Percentiles rank a stretch among this genome's conserved stretches.
phyloP scores from a whole-genome alignment of 2,888 invertebrate species.

The Mythimna lalbum region DNA sequence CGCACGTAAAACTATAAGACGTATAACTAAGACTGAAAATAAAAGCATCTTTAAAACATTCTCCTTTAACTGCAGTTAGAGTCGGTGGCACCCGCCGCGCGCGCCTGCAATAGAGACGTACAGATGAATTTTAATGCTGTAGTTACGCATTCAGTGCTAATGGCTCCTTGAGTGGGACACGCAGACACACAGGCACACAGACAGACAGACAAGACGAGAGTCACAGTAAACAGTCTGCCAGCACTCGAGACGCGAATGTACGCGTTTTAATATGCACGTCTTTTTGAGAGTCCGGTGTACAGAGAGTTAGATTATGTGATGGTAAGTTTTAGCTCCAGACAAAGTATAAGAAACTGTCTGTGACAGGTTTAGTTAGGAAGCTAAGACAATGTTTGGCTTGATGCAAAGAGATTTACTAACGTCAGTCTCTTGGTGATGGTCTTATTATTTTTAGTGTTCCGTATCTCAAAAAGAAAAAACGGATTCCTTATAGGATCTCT shows the following conservation, averaged over 20 bases:
- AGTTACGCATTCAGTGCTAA: slow-evolving; percentile 76
- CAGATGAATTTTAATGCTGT: slow-evolving; percentile 78
- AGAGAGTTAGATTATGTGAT: slow-evolving; percentile 10
- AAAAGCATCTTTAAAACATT: slow-evolving; percentile 28
- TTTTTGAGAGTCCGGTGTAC: slow-evolving; percentile 47
- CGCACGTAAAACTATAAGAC: slow-evolving; percentile 2
- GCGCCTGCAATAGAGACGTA: slow-evolving; percentile 63
- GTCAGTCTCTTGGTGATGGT: too few relatives aligned
- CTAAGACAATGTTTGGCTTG: neutral
- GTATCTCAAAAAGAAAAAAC: too few relatives aligned
- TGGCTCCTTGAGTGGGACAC: slow-evolving; percentile 74
- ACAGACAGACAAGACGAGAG: slow-evolving; percentile 34
- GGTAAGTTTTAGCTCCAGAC: slow-evolving; percentile 4
- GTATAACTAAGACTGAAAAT: slow-evolving; percentile 14
- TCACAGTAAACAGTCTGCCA: slow-evolving; percentile 54
- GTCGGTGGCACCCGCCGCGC: slow-evolving; percentile 45
- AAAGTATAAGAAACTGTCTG: neutral
- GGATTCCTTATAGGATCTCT: too few relatives aligned
- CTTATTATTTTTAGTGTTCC: too few relatives aligned
- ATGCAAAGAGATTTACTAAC: neutral
- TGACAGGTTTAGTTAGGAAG: neutral
- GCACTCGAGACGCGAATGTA: slow-evolving; percentile 52
- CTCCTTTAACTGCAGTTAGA: slow-evolving; percentile 47
- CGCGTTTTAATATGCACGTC: slow-evolving; percentile 50
- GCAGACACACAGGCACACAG: slow-evolving; percentile 56